phyloP scores from a whole-genome alignment of 2,113 vertebrate genomes.

The Eulacestoma nigropectus region DNA sequence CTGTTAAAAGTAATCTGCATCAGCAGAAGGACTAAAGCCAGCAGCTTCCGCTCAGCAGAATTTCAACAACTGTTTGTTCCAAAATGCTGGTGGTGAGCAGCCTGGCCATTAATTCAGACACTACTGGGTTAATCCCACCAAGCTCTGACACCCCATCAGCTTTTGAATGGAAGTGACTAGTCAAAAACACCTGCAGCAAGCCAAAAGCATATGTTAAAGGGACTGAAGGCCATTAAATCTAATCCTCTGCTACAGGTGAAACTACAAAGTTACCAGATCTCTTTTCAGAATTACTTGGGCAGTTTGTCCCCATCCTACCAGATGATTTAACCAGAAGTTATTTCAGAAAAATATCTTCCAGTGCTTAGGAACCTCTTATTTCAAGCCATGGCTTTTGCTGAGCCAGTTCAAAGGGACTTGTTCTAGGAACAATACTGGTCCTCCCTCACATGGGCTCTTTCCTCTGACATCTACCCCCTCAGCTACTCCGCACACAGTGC shows the following conservation, averaged over 20 bases:
- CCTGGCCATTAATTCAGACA: not conserved
- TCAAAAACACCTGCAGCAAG: not conserved
- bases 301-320: not conserved
- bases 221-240: not conserved
- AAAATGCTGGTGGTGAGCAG: not conserved
- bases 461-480: not conserved
- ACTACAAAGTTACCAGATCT: not conserved
- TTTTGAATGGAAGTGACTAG: not conserved
- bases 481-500: not conserved
- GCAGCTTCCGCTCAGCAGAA: not conserved
- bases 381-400: not conserved
- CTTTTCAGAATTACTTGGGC: not conserved
- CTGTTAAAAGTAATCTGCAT: not conserved
- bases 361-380: not conserved
- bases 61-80: not conserved
- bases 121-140: not conserved
- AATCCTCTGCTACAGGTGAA: not conserved
- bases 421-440: not conserved
- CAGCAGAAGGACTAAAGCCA: slow-evolving; percentile 8
- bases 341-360: not conserved
- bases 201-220: not conserved
- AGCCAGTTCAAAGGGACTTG: not conserved
- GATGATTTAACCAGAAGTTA: not conserved
- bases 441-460: not conserved
- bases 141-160: not conserved